Percentiles rank a stretch among this genome's conserved stretches.
Evolutionary conservation across 2,888 invertebrate genomes (phyloP).

Genomic region (Trichogramma evanescens): DNA sequence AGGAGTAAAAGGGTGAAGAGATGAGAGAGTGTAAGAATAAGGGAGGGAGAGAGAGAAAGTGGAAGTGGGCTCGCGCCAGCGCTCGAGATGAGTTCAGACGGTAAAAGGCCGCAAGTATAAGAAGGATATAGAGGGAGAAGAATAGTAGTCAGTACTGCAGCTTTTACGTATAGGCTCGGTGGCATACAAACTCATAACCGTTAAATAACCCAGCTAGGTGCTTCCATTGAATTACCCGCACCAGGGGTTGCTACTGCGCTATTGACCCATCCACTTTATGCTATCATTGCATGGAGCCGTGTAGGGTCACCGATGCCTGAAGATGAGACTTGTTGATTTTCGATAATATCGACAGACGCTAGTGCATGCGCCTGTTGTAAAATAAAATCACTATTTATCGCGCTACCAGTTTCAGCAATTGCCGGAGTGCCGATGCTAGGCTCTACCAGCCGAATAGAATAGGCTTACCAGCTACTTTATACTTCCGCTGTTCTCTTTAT

Average conservation of each 20-base stretch:
- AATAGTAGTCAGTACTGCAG: neutral
- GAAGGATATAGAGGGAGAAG: neutral
- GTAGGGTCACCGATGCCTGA: neutral
- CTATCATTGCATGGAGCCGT: no score
- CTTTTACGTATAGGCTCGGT: no score
- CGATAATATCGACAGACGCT: neutral
- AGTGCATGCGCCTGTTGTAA: neutral
- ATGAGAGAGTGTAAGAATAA: no score
- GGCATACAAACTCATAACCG: no score
- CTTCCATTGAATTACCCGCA: neutral
- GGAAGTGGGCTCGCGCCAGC: no score
- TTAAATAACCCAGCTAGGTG: neutral
- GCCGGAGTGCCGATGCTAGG: no score
- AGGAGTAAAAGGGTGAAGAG: no score
- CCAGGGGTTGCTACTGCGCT: neutral
- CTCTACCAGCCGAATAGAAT: no score
- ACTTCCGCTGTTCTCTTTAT: no score
- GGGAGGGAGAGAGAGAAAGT: no score
- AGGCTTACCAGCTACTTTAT: no score
- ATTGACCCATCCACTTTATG: no score
- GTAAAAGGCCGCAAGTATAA: neutral
- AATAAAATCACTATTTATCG: neutral
- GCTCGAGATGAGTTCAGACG: neutral
- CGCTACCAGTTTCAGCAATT: neutral
- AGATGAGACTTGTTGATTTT: constrained; percentile 1